Conservation (phyloP, 2,888 invertebrate species). For the Stenodera caucasica region DNA sequence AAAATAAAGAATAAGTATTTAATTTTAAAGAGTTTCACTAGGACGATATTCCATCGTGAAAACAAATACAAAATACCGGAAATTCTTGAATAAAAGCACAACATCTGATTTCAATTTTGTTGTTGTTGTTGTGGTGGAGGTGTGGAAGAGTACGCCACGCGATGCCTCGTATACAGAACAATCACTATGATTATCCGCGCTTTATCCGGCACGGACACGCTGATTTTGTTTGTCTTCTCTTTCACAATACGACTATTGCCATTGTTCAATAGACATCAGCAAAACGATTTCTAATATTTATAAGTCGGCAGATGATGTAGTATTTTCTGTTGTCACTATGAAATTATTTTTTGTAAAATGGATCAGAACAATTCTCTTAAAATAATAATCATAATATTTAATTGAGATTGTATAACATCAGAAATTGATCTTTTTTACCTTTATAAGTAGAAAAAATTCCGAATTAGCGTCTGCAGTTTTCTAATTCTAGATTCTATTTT, state of each 20-base stretch:
- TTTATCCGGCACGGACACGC: slow-evolving; percentile 9
- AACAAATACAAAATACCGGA: slow-evolving; percentile 3
- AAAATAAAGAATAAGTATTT: neutral
- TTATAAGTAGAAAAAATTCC: too few species aligned
- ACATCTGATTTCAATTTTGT: neutral
- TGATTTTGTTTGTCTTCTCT: slow-evolving; percentile 8
- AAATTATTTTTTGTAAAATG: too few species aligned
- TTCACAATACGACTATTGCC: slow-evolving; percentile 5
- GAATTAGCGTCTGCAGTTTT: too few species aligned
- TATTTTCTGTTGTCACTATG: neutral
- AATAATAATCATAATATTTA: too few species aligned
- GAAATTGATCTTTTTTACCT: too few species aligned
- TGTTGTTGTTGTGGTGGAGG: neutral
- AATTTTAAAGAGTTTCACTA: neutral
- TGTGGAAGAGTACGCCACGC: slow-evolving; percentile 8
- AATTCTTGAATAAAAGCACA: neutral
- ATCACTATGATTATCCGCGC: slow-evolving; percentile 11
- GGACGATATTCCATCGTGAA: neutral
- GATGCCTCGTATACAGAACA: slow-evolving; percentile 3
- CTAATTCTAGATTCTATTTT: too few species aligned
- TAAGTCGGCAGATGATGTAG: neutral
- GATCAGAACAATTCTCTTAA: too few species aligned
- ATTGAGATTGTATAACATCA: too few species aligned
- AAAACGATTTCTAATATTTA: slow-evolving; percentile 6
- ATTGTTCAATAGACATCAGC: neutral